Percentiles rank a stretch among this genome's conserved stretches.
Evolutionary conservation across 2,113 vertebrate genomes (phyloP).

Genomic region (Chunga burmeisteri): DNA sequence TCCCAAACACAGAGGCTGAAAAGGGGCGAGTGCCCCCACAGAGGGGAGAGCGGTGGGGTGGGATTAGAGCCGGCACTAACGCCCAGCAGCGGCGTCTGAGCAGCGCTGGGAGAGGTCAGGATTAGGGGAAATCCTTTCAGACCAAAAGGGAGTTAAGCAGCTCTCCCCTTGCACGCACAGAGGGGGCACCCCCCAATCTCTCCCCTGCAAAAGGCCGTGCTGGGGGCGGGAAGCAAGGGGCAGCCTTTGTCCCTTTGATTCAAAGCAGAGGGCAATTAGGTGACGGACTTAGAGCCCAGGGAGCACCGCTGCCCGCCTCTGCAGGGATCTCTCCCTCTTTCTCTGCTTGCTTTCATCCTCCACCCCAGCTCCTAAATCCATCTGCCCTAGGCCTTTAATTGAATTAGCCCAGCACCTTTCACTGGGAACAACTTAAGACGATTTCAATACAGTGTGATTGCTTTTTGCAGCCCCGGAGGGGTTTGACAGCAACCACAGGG

Average conservation of each 20-base stretch:
- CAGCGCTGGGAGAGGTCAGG: constrained; percentile 52
- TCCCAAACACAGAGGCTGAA: constrained; percentile 56
- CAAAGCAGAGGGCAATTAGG: constrained; percentile 44
- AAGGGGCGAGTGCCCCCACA: constrained; percentile 37
- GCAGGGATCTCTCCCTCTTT: neutral
- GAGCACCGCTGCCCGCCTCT: neutral
- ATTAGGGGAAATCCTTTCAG: constrained; percentile 72
- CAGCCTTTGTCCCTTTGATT: constrained; percentile 6
- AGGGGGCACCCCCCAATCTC: neutral
- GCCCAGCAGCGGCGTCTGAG: neutral
- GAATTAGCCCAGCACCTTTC: constrained; percentile 48
- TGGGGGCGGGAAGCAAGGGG: constrained; percentile 37
- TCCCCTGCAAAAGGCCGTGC: neutral
- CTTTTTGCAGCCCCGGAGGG: neutral
- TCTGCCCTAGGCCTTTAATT: constrained; percentile 23
- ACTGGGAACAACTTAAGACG: neutral
- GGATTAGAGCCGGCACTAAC: constrained; percentile 51
- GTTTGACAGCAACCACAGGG: neutral
- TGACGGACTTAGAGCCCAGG: constrained; percentile 27
- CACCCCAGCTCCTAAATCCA: constrained; percentile 22
- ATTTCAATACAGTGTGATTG: neutral
- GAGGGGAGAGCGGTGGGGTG: neutral
- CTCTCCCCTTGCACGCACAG: neutral
- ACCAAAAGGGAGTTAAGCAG: constrained; percentile 52
- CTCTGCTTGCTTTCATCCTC: constrained; percentile 18